A percentile compares a stretch with the other conserved stretches of the same genome.
Evolutionary conservation across 2,888 invertebrate genomes (phyloP).

Genomic region (Blastobasis lacticolella): DNA sequence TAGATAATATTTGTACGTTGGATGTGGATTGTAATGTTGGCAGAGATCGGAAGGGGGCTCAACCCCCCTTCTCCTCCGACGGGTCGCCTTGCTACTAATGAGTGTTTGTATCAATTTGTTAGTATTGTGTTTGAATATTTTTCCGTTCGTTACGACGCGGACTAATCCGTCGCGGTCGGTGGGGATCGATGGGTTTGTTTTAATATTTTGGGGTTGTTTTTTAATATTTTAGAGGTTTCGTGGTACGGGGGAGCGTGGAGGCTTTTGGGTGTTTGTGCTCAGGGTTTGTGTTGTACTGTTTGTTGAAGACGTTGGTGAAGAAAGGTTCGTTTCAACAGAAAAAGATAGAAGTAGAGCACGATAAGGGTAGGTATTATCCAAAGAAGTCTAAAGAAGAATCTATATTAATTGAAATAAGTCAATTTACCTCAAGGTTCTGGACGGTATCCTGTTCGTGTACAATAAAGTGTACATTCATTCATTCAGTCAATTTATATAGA

Average conservation of each 20-base stretch:
- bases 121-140: conserved; percentile 75
- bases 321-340: no score
- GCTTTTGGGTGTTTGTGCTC: background rate
- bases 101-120: conserved; percentile 75
- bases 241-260: background rate
- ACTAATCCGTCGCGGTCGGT: conserved; percentile 64
- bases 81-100: conserved; percentile 63
- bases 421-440: no score
- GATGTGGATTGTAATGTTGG: conserved; percentile 72
- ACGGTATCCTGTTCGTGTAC: no score
- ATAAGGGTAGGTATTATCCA: no score
- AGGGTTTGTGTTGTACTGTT: background rate
- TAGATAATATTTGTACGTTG: conserved; percentile 75
- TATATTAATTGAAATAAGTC: no score
- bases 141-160: conserved; percentile 66
- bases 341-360: no score
- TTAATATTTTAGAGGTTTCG: no score
- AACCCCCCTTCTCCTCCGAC: conserved; percentile 16
- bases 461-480: no score
- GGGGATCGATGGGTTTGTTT: conserved; percentile 63
- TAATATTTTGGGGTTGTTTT: conserved; percentile 32
- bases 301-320: no score
- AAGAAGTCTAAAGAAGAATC: no score
- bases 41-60: conserved; percentile 38
- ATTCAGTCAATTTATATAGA: no score